phyloP scores from a whole-genome alignment of 2,113 vertebrate species.

The Bothrops jararaca region DNA sequence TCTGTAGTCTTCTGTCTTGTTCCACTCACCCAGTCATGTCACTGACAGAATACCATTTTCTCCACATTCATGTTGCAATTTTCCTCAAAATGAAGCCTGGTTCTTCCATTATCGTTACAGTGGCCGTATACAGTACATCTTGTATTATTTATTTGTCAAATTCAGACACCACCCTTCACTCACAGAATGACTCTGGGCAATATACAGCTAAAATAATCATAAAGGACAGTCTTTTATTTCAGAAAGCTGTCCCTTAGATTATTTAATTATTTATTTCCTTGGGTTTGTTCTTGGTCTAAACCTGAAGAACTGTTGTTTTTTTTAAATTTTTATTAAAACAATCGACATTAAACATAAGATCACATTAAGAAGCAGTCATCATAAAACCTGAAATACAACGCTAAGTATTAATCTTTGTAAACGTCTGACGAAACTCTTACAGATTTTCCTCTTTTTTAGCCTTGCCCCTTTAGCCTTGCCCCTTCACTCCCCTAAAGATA shows the following conservation, averaged over 20 bases:
- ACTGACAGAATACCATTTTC: not conserved
- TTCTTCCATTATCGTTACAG: not conserved
- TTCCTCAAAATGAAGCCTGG: not conserved
- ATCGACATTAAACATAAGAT: too few relatives aligned
- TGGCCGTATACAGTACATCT: not conserved
- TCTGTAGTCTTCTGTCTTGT: not conserved
- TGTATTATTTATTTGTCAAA: not conserved
- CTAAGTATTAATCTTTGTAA: too few relatives aligned
- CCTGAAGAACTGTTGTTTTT: not conserved
- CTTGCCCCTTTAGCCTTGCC: not conserved
- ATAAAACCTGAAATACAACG: too few relatives aligned
- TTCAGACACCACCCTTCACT: not conserved
- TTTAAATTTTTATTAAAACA: too few relatives aligned
- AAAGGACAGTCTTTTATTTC: not conserved
- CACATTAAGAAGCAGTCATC: too few relatives aligned
- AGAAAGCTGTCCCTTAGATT: not conserved
- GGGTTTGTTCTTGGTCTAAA: not conserved
- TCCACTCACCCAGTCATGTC: not conserved
- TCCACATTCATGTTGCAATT: not conserved
- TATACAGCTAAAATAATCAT: not conserved
- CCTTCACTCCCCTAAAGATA: not conserved
- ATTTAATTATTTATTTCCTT: not conserved
- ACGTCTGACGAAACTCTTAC: not conserved
- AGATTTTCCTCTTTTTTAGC: not conserved
- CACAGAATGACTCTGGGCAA: not conserved